A percentile compares a stretch with the other conserved stretches of the same genome.
Evolutionary conservation across 2,113 vertebrate species (phyloP).

Genomic region (Colaptes auratus): DNA sequence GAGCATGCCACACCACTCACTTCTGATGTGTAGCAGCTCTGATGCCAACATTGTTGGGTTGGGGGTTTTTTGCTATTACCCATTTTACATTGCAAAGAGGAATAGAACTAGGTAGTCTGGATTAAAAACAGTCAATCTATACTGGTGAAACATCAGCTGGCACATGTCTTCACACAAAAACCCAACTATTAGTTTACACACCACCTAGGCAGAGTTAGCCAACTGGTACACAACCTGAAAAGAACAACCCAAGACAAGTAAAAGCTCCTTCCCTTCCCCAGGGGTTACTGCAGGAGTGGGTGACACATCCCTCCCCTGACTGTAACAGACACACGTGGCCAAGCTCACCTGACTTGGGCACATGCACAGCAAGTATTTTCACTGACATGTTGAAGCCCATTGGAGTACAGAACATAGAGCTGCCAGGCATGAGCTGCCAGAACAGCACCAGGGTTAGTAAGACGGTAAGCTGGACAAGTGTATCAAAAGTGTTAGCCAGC

Average conservation of each 20-base stretch:
- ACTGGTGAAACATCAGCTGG: background rate
- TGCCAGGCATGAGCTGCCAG: background rate
- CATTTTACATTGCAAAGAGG: background rate
- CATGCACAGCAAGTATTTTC: fast-evolving
- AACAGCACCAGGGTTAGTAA: background rate
- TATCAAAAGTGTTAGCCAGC: fast-evolving
- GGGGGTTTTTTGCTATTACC: background rate
- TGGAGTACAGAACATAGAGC: background rate
- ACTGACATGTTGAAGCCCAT: fast-evolving
- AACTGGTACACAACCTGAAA: background rate
- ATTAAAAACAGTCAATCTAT: background rate
- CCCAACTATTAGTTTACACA: background rate
- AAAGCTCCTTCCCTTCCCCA: background rate
- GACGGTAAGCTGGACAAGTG: background rate
- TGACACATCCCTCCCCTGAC: background rate
- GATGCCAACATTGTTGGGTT: too few species aligned
- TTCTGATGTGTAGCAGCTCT: too few species aligned
- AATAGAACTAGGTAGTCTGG: background rate
- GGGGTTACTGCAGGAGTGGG: fast-evolving
- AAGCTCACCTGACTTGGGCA: background rate
- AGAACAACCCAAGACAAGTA: background rate
- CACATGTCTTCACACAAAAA: background rate
- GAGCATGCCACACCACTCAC: fast-evolving
- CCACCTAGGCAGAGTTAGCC: too few species aligned
- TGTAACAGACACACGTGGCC: too few species aligned